Conservation (phyloP, 2,888 invertebrate genomes). For the Tolmerus cingulatus region DNA sequence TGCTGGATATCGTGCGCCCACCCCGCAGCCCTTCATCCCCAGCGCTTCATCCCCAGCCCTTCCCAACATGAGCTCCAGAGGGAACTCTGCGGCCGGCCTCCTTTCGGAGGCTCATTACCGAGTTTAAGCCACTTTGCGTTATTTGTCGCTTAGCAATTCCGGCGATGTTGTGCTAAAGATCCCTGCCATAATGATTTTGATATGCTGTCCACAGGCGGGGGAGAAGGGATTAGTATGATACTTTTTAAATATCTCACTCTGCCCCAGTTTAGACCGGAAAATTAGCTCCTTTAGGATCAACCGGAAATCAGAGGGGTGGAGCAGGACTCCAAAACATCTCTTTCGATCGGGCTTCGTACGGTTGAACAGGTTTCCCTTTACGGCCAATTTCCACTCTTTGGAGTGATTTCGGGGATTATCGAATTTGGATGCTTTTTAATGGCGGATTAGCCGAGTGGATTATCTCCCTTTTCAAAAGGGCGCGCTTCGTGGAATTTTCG, state of each 20-base stretch:
- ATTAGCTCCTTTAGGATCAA: background rate
- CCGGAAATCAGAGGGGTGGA: background rate
- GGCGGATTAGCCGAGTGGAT: background rate
- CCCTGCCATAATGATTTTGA: background rate
- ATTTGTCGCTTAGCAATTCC: constrained; percentile 20
- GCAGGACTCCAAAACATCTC: background rate
- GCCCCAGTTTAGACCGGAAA: background rate
- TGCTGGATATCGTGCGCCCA: background rate
- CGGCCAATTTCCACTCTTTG: background rate
- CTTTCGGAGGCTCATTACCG: constrained; percentile 2
- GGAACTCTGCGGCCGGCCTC: background rate
- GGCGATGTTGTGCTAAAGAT: constrained; percentile 18
- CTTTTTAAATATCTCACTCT: background rate
- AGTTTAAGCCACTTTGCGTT: constrained; percentile 16
- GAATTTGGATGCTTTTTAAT: background rate
- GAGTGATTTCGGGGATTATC: background rate
- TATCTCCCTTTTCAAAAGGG: background rate
- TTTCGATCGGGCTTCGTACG: background rate
- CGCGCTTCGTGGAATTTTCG: background rate
- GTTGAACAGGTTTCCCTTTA: background rate
- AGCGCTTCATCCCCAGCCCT: background rate
- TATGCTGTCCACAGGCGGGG: background rate
- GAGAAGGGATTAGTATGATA: background rate
- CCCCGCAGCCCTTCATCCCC: background rate
- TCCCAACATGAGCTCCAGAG: background rate